Evolutionary conservation across 2,797 vertebrate species (phyloP).

Genomic region (Lepus oiostolus): DNA sequence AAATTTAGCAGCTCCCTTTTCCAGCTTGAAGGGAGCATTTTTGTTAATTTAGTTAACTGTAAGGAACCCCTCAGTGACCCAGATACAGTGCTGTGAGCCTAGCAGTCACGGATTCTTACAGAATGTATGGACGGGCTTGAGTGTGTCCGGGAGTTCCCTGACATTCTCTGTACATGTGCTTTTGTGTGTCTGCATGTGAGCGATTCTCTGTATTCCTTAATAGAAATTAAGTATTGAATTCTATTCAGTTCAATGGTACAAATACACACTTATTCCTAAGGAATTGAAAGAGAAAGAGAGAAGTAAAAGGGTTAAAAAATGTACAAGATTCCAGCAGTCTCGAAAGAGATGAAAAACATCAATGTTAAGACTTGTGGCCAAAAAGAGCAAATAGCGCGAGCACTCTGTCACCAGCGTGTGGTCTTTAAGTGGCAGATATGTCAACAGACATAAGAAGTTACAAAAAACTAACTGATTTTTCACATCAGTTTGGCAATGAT

Average conservation of each 20-base stretch:
- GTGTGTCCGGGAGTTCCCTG: background rate
- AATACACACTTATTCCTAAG: background rate
- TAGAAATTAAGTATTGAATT: conserved; percentile 16
- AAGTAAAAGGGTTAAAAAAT: background rate
- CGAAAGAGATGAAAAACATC: conserved; percentile 39
- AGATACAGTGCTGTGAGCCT: background rate
- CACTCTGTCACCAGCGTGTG: background rate
- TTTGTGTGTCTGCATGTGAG: conserved; percentile 33
- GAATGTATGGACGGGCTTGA: background rate
- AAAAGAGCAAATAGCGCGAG: background rate
- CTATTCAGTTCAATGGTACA: background rate
- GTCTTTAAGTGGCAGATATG: background rate
- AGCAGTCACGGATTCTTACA: background rate
- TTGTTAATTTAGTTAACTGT: conserved; percentile 25
- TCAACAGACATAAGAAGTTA: conserved; percentile 15
- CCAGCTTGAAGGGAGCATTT: conserved; percentile 37
- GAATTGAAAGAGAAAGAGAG: background rate
- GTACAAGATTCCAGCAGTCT: background rate
- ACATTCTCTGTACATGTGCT: background rate
- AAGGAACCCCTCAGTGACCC: background rate
- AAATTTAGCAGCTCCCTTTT: conserved; percentile 19
- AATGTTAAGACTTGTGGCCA: background rate
- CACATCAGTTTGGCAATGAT: conserved; percentile 18
- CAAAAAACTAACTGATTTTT: conserved; percentile 36
- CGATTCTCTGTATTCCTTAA: background rate